These are phyloP conservation scores for Mandrillus leucophaeus DNA, from an alignment of 2,113 vertebrate genomes.

Conservation along the genomic window DNA sequence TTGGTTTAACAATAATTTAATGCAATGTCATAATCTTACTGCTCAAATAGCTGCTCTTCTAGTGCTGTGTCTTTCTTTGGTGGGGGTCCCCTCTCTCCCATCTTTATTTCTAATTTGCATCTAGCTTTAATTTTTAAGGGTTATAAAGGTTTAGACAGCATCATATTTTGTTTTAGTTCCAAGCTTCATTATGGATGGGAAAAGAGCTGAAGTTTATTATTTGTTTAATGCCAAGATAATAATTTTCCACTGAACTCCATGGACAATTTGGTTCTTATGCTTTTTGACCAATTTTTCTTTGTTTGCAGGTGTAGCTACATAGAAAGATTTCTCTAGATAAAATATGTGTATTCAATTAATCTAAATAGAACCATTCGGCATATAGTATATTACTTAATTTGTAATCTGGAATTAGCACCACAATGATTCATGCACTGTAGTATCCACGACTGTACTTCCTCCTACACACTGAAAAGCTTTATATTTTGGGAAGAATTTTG, in stretches of 20 bases:
- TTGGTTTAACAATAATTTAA: background rate
- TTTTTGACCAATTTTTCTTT: background rate
- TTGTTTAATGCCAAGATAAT: background rate
- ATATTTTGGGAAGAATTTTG: constrained; percentile 31
- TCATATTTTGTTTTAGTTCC: background rate
- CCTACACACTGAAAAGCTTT: background rate
- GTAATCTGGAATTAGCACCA: background rate
- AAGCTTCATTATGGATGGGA: background rate
- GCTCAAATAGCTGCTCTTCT: background rate
- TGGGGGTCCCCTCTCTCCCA: background rate
- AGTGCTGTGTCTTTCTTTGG: background rate
- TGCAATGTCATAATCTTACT: background rate
- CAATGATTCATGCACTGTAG: background rate
- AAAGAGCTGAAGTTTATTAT: background rate
- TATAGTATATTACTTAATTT: background rate
- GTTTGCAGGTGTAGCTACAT: background rate
- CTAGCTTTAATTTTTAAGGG: background rate
- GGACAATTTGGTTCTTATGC: background rate
- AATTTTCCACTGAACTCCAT: background rate
- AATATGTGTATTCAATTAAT: background rate
- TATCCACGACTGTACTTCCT: background rate
- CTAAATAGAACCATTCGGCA: background rate
- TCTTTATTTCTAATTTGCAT: background rate
- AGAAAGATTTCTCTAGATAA: background rate
- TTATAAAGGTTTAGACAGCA: background rate